phyloP scores from a whole-genome alignment of 2,888 invertebrate genomes.

The Halocaridina rubra region DNA sequence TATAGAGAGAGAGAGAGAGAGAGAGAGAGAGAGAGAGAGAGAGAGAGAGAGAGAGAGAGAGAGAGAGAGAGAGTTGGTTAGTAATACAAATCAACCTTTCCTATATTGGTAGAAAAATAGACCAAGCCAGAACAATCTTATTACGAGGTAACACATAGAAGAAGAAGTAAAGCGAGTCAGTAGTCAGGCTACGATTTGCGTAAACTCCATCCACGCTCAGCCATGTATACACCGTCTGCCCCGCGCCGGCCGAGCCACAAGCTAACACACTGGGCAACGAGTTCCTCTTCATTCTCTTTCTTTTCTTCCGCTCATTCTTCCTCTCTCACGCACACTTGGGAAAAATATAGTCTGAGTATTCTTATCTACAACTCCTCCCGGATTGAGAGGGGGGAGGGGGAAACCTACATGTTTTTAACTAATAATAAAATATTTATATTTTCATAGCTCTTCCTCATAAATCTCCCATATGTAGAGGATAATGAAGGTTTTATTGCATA shows the following conservation, averaged over 20 bases:
- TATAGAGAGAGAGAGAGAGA: not conserved
- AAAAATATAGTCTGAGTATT: too few relatives aligned
- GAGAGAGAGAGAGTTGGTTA: not conserved
- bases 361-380: too few relatives aligned
- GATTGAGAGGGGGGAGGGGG: too few relatives aligned
- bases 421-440: too few relatives aligned
- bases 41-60: conserved; percentile 1
- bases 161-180: not conserved
- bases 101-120: not conserved
- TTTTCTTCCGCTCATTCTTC: too few relatives aligned
- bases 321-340: too few relatives aligned
- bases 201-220: not conserved
- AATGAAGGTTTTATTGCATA: too few relatives aligned
- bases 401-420: too few relatives aligned
- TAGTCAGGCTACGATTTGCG: not conserved
- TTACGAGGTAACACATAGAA: not conserved
- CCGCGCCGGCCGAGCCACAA: conserved; percentile 28
- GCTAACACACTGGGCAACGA: too few relatives aligned
- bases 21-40: not conserved
- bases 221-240: not conserved
- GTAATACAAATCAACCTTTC: not conserved
- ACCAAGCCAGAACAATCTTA: not conserved
- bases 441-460: too few relatives aligned
- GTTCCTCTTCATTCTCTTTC: too few relatives aligned
- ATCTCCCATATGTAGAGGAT: too few relatives aligned